phyloP scores from a whole-genome alignment of 2,113 vertebrate genomes.

The Corythaeola cristata region DNA sequence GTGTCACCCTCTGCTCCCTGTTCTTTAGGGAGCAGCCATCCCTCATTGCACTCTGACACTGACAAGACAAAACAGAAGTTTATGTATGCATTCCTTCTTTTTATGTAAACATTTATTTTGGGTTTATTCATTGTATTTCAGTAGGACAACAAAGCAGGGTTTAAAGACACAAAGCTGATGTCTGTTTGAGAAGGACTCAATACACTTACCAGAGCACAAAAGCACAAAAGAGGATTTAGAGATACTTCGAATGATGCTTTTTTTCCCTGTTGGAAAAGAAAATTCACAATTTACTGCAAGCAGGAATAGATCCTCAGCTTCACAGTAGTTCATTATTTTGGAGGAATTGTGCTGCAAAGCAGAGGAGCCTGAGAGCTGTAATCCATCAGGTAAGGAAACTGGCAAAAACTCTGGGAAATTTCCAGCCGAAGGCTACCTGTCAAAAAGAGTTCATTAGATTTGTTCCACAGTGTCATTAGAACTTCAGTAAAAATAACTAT shows the following conservation, averaged over 20 bases:
- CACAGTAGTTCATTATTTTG: background rate
- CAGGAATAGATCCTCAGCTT: background rate
- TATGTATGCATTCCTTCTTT: background rate
- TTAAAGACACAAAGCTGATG: background rate
- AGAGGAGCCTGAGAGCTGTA: background rate
- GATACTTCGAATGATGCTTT: background rate
- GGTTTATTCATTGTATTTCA: background rate
- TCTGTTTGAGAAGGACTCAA: background rate
- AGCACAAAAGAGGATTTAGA: background rate
- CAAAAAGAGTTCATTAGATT: background rate
- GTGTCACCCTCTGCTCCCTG: background rate
- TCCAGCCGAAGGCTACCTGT: background rate
- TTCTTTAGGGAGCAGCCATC: background rate
- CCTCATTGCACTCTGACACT: background rate
- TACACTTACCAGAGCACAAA: background rate
- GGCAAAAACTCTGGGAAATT: background rate
- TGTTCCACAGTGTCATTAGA: background rate
- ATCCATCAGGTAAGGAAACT: background rate
- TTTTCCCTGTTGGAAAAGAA: background rate
- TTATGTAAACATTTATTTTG: background rate
- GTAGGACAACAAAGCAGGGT: background rate
- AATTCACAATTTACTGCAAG: background rate
- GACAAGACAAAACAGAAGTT: background rate
- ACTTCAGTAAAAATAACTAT: background rate
- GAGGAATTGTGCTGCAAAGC: background rate